Evolutionary conservation across 2,113 vertebrate genomes (phyloP).

Genomic region (Nerophis lumbriciformis): DNA sequence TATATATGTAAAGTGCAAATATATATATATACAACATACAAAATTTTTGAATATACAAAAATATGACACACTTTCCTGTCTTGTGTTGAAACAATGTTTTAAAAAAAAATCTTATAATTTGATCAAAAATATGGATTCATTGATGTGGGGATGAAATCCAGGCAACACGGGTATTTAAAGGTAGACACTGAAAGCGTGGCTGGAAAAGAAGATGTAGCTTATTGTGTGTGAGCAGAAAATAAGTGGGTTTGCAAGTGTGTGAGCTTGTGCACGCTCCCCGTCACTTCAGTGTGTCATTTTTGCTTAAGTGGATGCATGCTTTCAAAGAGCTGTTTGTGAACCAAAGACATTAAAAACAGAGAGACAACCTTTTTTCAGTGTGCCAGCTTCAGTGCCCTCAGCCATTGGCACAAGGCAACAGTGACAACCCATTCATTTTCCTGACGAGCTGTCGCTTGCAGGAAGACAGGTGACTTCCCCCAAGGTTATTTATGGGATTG

Average conservation of each 20-base stretch:
- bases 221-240: constrained; percentile 13
- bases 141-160: constrained; percentile 43
- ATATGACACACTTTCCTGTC: too few relatives aligned
- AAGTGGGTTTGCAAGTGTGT: constrained; percentile 12
- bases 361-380: constrained; percentile 56
- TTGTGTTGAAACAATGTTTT: not conserved
- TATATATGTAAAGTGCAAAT: too few relatives aligned
- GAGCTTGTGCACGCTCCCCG: constrained; percentile 8
- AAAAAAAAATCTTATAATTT: not conserved
- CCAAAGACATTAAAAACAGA: constrained; percentile 33
- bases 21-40: too few relatives aligned
- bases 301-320: constrained; percentile 50
- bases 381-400: constrained; percentile 90
- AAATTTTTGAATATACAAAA: too few relatives aligned
- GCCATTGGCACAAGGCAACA: constrained; percentile 80
- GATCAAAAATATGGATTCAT: constrained; percentile 15
- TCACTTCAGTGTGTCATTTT: constrained; percentile 29
- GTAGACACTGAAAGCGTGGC: constrained; percentile 24
- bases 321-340: constrained; percentile 48
- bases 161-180: constrained; percentile 40
- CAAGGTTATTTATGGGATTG: constrained; percentile 78
- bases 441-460: constrained; percentile 87
- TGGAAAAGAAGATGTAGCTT: constrained; percentile 10
- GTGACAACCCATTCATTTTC: constrained; percentile 97
- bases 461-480: constrained; percentile 81